These are phyloP conservation scores for Pristionchus maxplancki DNA, from an alignment of 2,888 invertebrate genomes.

Conservation along the genomic window DNA sequence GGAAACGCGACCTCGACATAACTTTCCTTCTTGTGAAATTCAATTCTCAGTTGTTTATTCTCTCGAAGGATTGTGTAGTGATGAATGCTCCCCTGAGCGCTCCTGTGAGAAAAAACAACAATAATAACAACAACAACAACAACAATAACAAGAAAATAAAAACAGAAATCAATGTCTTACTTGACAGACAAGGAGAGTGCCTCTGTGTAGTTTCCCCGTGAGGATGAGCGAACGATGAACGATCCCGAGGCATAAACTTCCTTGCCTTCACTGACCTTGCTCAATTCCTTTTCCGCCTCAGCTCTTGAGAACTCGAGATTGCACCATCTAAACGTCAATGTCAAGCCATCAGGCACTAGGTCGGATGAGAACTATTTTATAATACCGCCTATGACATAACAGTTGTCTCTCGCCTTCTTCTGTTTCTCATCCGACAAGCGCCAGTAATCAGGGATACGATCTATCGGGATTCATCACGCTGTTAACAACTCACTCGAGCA, in stretches of 20 bases:
- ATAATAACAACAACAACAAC: too few species aligned
- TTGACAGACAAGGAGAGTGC: neutral
- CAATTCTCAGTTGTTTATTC: neutral
- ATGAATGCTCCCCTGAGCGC: neutral
- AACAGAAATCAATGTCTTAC: neutral
- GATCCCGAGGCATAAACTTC: neutral
- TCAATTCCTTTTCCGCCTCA: neutral
- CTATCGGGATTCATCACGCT: too few species aligned
- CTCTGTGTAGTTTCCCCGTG: neutral
- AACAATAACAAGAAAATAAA: neutral
- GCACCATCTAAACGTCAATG: neutral
- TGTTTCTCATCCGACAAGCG: too few species aligned
- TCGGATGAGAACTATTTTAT: too few species aligned
- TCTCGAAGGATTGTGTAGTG: neutral
- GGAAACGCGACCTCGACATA: neutral
- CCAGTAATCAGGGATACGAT: too few species aligned
- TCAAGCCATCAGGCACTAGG: too few species aligned
- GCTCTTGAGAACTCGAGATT: neutral
- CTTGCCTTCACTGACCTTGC: neutral
- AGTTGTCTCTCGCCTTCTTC: too few species aligned
- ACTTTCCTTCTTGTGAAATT: neutral
- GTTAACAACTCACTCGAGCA: neutral
- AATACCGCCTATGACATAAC: too few species aligned
- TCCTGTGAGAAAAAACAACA: neutral
- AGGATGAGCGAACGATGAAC: neutral